Base-by-base conservation (phyloP, 2,888 invertebrate species). In the Globia sparganii region DNA sequence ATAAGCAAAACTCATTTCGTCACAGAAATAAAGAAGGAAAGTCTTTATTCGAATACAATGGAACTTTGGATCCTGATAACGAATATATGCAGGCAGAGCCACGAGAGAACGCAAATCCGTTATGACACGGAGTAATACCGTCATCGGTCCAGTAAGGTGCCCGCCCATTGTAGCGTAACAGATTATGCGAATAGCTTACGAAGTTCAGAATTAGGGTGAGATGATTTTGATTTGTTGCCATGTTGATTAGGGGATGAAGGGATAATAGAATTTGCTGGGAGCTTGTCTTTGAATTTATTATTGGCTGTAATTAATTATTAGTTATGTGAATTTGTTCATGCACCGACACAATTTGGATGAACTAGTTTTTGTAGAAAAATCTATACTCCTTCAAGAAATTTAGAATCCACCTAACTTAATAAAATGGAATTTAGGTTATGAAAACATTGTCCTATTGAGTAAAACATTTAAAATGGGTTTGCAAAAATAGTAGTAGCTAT, bases 1-100 rank as follows among this genome's bases (percentile, higher is more conserved):
- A 85, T 86, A 88, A 86, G 87, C 78, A 87, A 83, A 92, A 88
- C 90, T 91, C 89, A 91, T 92, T 92, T 91, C 85, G 86, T 88
- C 86, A 86, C 80, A 78, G 77, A 81, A 87, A 90, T 92, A 91
- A 92, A 91, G 88, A 84, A 89, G 86, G 79, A 73, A 72, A 72
- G 79, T 84, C 86, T 84, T 86, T 87, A 89, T 87, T 81, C 66
- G 74, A 86, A 80, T 80, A 89, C 88, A 87, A 90, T 88, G 76
- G 83, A 72, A 87, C 81, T 87, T 88, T 64, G 84, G 87, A 90
- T 87, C 88, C 85, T 79, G 88, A 89, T 89, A 90, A 90, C 78
- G 85, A 87, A 89, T 90, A 88, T 86, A 90, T 90, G 88, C 88
- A 89, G 79, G 87, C 80, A 86, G 89, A 89, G 90, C 89, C 89